Conservation (phyloP, 2,888 invertebrate genomes). For the Ochropleura leucogaster region DNA sequence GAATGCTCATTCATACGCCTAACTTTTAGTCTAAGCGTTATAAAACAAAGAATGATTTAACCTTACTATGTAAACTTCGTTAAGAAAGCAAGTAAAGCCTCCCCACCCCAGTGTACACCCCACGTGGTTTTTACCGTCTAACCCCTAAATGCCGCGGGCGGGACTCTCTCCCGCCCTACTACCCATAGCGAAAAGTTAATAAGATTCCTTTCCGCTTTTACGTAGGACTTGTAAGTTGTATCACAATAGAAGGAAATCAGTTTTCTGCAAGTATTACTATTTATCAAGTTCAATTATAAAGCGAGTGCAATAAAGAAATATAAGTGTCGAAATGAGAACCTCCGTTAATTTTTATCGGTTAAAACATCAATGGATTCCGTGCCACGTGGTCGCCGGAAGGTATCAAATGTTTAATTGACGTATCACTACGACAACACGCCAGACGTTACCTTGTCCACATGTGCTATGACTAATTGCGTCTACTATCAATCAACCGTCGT, state of each 20-base stretch:
- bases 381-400: slow-evolving; percentile 27
- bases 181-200: slow-evolving; percentile 20
- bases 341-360: neutral
- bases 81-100: neutral
- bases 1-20: neutral
- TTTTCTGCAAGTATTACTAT: neutral
- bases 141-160: slow-evolving; percentile 44
- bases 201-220: slow-evolving; percentile 13
- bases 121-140: slow-evolving; percentile 20
- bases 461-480: slow-evolving; percentile 24
- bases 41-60: slow-evolving; percentile 7
- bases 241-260: neutral
- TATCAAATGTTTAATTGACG: slow-evolving; percentile 24
- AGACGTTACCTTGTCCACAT: neutral
- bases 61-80: slow-evolving; percentile 3
- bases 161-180: slow-evolving; percentile 25
- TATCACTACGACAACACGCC: neutral
- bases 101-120: slow-evolving; percentile 17
- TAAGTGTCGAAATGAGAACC: neutral
- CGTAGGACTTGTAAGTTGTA: slow-evolving; percentile 5
- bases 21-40: no score
- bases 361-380: neutral
- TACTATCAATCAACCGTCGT: neutral
- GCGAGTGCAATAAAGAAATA: neutral
- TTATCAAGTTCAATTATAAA: neutral